These are phyloP conservation scores for Dusona sp. DNA, from an alignment of 2,888 invertebrate species.

Conservation along the genomic window DNA sequence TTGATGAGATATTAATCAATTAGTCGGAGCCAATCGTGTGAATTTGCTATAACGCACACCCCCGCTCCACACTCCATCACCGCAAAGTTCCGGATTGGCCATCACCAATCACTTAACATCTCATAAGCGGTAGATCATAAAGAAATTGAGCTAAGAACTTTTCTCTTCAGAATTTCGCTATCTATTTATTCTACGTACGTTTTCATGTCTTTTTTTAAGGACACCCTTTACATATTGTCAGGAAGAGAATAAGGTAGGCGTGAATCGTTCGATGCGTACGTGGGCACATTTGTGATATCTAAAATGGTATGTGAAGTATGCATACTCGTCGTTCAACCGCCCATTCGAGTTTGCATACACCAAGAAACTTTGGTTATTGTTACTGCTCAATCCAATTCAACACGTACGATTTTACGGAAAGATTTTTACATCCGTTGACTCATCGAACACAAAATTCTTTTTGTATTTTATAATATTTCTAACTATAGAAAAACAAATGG, in stretches of 20 bases:
- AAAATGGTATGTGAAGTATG: constrained; percentile 58
- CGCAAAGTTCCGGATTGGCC: too few relatives aligned
- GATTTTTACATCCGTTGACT: not conserved
- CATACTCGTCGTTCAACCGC: constrained; percentile 33
- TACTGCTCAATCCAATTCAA: not conserved
- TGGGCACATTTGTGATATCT: constrained; percentile 59
- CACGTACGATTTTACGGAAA: not conserved
- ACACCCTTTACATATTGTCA: not conserved
- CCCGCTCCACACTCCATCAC: not conserved
- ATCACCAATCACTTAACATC: too few relatives aligned
- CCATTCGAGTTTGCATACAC: constrained; percentile 36
- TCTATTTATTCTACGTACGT: not conserved
- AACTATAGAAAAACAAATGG: not conserved
- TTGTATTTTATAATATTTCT: not conserved
- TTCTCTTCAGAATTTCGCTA: not conserved
- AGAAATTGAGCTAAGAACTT: not conserved
- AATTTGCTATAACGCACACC: too few relatives aligned
- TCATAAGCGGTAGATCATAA: too few relatives aligned
- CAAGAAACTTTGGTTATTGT: constrained; percentile 5
- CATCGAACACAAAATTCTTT: not conserved
- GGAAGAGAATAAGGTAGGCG: constrained; percentile 59
- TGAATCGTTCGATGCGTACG: constrained; percentile 58
- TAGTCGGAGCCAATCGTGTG: not conserved
- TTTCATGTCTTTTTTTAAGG: not conserved
- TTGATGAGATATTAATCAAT: not conserved